phyloP scores from a whole-genome alignment of 2,113 vertebrate species.

The Typhlomys cinereus region DNA sequence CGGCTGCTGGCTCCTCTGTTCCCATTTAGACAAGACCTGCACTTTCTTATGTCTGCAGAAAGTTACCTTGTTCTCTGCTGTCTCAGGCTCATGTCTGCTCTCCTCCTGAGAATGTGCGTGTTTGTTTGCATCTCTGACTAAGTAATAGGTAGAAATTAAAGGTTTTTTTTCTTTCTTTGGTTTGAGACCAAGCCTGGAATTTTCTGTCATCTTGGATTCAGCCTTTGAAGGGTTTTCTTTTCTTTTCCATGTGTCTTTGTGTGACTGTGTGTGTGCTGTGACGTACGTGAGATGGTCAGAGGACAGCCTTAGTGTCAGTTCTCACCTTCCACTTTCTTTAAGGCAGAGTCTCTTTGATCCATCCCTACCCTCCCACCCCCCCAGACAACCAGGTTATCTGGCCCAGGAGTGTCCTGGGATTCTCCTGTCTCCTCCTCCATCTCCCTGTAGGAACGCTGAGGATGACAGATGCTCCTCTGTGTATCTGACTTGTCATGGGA shows the following conservation, averaged over 20 bases:
- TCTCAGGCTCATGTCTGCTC: neutral
- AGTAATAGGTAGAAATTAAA: neutral
- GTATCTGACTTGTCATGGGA: too few species aligned
- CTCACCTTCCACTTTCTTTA: too few species aligned
- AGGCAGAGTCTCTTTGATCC: too few species aligned
- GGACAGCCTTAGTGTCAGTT: too few species aligned
- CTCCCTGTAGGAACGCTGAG: too few species aligned
- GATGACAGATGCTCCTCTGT: too few species aligned
- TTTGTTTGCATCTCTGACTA: neutral
- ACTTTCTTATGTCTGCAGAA: neutral
- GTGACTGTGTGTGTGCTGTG: too few species aligned
- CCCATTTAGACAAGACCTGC: neutral
- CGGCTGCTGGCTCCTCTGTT: neutral
- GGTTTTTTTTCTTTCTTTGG: neutral
- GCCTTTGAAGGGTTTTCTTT: neutral
- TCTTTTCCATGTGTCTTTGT: neutral
- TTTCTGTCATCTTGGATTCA: neutral
- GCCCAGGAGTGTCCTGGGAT: too few species aligned
- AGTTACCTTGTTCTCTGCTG: neutral
- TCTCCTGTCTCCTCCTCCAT: too few species aligned
- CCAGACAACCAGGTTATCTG: too few species aligned
- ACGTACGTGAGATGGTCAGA: too few species aligned
- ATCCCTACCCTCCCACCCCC: too few species aligned
- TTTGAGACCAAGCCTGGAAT: neutral
- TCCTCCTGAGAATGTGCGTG: neutral